Base-by-base conservation (phyloP, 2,888 invertebrate genomes). In the Seira ritae region DNA sequence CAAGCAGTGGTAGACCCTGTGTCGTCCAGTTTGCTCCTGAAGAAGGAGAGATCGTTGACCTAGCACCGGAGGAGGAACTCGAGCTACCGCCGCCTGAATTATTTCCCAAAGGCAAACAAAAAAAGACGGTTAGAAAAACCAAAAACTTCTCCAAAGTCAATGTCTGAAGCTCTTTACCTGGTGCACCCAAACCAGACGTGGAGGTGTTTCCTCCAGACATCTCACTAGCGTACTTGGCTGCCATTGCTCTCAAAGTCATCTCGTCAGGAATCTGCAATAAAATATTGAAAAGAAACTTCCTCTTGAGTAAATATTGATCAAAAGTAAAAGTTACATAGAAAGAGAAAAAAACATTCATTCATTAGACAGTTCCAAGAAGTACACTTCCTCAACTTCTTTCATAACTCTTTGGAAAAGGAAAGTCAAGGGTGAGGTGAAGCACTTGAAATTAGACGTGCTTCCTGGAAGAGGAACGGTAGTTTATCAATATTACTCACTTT, bases 201-300 rank as follows among this genome's bases (percentile, higher is more conserved):
- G 19, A 65, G 15, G 71, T 65, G 46, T 55, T 65, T 42, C 73
- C 66, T 46, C n/a, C n/a, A n/a, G 80, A 70, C 67, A 84, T 62
- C 71, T 86, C 85, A 42, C 66, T 75, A 46, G 85, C 85, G 60
- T 86, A 86, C 72, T 86, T 84, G 62, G 85, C 85, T 31, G 85
- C 85, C 75, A 86, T 84, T 42, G 84, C 85, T 78, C 85, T 70
- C 50, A 86, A 72, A 20, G 81, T 84, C 78, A 79, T 75, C 72
- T 86, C 85, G 65, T 86, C 85, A 15, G 84, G 81, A 37, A 86
- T 84, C 85, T 86, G 67, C 22, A 74, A 62, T n/a, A 77, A 70
- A 70, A 72, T 19, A 19, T 68, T 42, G 37, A 69, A 80, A 68
- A 60, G 15, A 19, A 68, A n/a, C n/a, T n/a, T n/a, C n/a, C n/a